phyloP scores from a whole-genome alignment of 2,797 vertebrate genomes.

The Emydoidea blandingii region DNA sequence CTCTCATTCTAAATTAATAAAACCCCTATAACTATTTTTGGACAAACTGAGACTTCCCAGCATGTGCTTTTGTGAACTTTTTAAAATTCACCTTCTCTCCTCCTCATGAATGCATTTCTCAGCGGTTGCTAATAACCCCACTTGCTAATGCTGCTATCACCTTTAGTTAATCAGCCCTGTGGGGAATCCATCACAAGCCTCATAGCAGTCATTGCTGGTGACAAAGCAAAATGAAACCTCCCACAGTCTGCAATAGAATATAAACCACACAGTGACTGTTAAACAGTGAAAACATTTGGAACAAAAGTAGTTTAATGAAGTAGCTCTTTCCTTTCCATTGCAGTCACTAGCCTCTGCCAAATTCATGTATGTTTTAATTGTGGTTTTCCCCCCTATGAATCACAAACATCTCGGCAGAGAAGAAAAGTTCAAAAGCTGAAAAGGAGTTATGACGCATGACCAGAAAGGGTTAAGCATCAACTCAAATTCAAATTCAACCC shows the following conservation, averaged over 20 bases:
- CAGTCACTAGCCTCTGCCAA: neutral
- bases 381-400: neutral
- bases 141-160: neutral
- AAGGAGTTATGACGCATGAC: neutral
- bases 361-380: neutral
- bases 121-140: conserved; percentile 32
- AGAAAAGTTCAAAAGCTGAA: neutral
- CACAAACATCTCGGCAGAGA: neutral
- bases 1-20: conserved; percentile 11
- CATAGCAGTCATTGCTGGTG: conserved; percentile 6
- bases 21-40: conserved; percentile 21
- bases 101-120: conserved; percentile 32
- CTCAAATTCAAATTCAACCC: too few species aligned
- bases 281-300: neutral
- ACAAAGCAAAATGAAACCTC: conserved; percentile 45
- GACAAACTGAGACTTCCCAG: conserved; percentile 24
- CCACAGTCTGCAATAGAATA: neutral
- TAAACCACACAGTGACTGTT: neutral
- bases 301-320: neutral
- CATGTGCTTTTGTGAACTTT: neutral
- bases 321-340: neutral
- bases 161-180: conserved; percentile 53
- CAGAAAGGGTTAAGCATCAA: too few species aligned
- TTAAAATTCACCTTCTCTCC: neutral
- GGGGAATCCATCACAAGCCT: too few species aligned